Conservation (phyloP, 2,797 vertebrate genomes). For the Sus cebifrons region DNA sequence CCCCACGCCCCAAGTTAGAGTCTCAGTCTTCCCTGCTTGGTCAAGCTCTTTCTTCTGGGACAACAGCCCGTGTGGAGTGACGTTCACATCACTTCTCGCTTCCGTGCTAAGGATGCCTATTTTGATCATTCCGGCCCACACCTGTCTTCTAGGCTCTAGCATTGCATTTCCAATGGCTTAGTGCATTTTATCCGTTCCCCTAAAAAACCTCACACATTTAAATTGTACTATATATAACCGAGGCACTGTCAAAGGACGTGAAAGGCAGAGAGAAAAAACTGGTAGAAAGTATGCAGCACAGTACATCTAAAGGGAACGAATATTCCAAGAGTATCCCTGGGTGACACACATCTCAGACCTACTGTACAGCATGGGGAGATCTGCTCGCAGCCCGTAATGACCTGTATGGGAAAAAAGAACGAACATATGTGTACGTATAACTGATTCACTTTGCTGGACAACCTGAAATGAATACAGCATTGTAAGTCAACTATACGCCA, state of each 20-base stretch:
- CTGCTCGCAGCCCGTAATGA: no score
- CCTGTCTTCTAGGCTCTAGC: constrained; percentile 40
- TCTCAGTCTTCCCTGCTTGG: neutral
- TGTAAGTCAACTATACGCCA: no score
- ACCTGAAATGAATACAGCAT: no score
- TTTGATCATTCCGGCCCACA: constrained; percentile 55
- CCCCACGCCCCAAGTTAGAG: no score
- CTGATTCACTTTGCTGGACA: no score
- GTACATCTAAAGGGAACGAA: neutral
- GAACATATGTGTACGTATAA: no score
- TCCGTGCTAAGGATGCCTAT: constrained; percentile 36
- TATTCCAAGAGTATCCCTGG: neutral
- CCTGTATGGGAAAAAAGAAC: no score
- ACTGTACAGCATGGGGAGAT: no score
- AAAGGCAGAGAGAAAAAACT: constrained; percentile 49
- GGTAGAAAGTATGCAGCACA: neutral
- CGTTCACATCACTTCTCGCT: constrained; percentile 33
- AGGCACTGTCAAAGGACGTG: constrained; percentile 10
- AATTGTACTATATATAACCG: constrained; percentile 62
- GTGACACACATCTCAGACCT: neutral
- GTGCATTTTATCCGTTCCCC: constrained; percentile 28
- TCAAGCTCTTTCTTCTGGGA: neutral
- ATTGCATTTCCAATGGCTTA: constrained; percentile 41
- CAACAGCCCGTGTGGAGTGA: neutral
- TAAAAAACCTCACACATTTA: constrained; percentile 47